Base-by-base conservation (phyloP, 1,140 invertebrate genomes). In the Bombus affinis region DNA sequence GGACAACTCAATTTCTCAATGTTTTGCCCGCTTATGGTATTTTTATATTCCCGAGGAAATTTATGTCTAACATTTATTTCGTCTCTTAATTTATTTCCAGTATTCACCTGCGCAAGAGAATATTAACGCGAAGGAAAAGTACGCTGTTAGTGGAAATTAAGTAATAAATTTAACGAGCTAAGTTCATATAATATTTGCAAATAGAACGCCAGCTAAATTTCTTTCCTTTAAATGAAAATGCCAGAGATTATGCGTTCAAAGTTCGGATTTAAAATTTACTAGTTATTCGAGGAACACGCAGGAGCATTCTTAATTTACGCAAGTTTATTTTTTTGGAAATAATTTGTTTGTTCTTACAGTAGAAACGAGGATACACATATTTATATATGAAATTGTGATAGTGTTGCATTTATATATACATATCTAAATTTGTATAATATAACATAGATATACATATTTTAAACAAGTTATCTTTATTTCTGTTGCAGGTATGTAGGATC, bases 401-500 rank as follows among this genome's bases (percentile, higher is more conserved):
- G 44, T 47, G 13, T 47, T 18, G 13, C 5, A 15, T 18, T 47
- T 47, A 0, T 0, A 47, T 15, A 22, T 53, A 53, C 18, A 53
- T 22, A 22, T 22, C 22, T 22, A 53, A 53, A 53, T 53, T 53
- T 53, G 47, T 53, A 53, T 53, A 53, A 53, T 53, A 53, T 22
- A 22, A 53, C 5, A 22, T 53, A 53, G 18, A 53, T 22, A 53
- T 8, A 22, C 18, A 18, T 8, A 28, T 53, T 70, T 15, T 39
- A 79, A 66, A 37, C 6, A 15, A 18, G 9, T 44, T 6, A 4
- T n/a, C 28, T 70, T 57, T 3, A 12, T 80, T 57, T 75, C 22
- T 82, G 81, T 82, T 82, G 25, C 71, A 82, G 81, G 81, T 82
- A 82, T 15, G 81, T 81, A 81, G 0, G 12, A 22, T 6, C 3